Base-by-base conservation (phyloP, 2,888 invertebrate genomes). In the Oligia latruncula region DNA sequence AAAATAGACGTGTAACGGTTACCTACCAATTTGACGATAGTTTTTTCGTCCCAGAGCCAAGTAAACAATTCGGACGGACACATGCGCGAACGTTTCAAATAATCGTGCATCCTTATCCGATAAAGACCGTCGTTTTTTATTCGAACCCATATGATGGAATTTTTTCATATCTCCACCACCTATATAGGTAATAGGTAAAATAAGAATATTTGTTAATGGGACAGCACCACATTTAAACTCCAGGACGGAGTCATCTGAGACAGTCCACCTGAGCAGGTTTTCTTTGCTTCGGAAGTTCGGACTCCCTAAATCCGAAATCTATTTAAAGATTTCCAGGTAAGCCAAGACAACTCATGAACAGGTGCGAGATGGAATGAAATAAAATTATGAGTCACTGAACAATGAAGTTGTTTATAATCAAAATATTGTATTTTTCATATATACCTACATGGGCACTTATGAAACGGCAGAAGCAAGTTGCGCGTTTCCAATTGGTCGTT, bases 41-140 rank as follows among this genome's bases (percentile, higher is more conserved):
- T 97, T 93, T 91, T 97, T 97, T 75, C 98, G 95, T 75, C 97
- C 97, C 64, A 98, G 92, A 52, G 98, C 97, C 84, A 98, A 95
- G 97, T 98, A 98, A 58, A 97, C 97, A 71, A 98, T 97, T 90
- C 97, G 97, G 60, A 97, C 97, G 71, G 97, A 94, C 92, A 98
- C 95, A 78, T 97, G 95, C 68, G 97, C 92, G 29, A 98, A 92
- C 13, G 97, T 96, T 92, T 98, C 98, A 87, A 97, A 97, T 77
- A 97, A 93, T 82, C 97, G 94, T 58, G 97, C 96, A 90, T 98
- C 98, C 92, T 97, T 97, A 87, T 98, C 97, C 20, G 97, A 97
- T 82, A 97, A 93, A 0, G 98, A 98, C 70, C 94, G 94, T 65
- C 97, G 94, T 89, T 97, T 97, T 87, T 97, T 97, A 76, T 95